Base-by-base conservation (phyloP, 92 coral and sea anemone genomes). In the Meandrina meandrites region DNA sequence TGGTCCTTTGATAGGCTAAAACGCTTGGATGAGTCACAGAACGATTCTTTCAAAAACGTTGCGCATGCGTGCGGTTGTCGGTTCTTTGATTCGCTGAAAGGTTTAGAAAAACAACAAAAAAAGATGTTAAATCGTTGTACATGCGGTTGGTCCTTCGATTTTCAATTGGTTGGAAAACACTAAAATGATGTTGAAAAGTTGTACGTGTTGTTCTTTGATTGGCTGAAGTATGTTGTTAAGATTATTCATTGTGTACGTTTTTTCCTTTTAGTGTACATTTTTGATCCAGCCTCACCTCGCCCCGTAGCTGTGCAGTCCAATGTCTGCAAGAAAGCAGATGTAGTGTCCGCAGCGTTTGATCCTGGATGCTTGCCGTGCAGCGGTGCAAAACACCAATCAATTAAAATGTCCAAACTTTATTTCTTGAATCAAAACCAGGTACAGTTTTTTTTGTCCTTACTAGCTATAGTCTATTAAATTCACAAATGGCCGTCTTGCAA, bases 201-300 rank as follows among this genome's bases (percentile, higher is more conserved):
- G n/a, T n/a, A n/a, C n/a, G n/a, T n/a, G n/a, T n/a, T n/a, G n/a
- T n/a, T n/a, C n/a, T n/a, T n/a, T n/a, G n/a, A n/a, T n/a, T n/a
- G n/a, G n/a, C n/a, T n/a, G n/a, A n/a, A n/a, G n/a, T n/a, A n/a
- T n/a, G n/a, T n/a, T n/a, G n/a, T n/a, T n/a, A n/a, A n/a, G n/a
- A n/a, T n/a, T n/a, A n/a, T n/a, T n/a, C n/a, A n/a, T n/a, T n/a
- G n/a, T n/a, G n/a, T n/a, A n/a, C n/a, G n/a, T 22, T n/a, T 32
- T 42, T 62, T 18, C 19, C 30, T 64, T 47, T 42, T 83, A 96
- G 99, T 96, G 91, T 96, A 96, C 77, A 70, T 95, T 10, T 96
- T 96, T 64, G 97, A 96, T 79, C 99, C 99, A 47, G 84, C 94
- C 17, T 96, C 95, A 14, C 97, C 99, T 13, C 79, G 74, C 81